These are phyloP conservation scores for Brachionus plicatilis DNA, from an alignment of 1,140 invertebrate genomes.

Conservation along the genomic window DNA sequence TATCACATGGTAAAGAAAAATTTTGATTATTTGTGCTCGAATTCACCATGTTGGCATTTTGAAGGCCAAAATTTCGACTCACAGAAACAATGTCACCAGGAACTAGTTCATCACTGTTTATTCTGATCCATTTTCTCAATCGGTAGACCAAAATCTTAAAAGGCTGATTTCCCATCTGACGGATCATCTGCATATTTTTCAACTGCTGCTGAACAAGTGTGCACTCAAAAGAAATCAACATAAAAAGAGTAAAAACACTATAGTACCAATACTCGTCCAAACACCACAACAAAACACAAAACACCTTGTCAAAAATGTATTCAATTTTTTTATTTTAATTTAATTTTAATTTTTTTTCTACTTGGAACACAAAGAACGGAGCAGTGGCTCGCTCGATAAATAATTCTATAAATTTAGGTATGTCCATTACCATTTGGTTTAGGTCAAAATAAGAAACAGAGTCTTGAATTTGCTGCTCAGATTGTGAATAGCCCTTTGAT, in stretches of 20 bases:
- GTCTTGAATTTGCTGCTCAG: conserved; percentile 68
- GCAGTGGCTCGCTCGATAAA: conserved; percentile 96
- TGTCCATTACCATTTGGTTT: conserved; percentile 79
- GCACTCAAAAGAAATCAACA: conserved; percentile 95
- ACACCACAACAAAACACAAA: conserved; percentile 97
- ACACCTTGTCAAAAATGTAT: conserved; percentile 50
- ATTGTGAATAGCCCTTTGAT: conserved; percentile 74
- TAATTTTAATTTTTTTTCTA: conserved; percentile 52
- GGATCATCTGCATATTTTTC: conserved; percentile 95
- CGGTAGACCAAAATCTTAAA: conserved; percentile 74
- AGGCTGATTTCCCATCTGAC: conserved; percentile 98
- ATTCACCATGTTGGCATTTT: not conserved
- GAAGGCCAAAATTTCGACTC: conserved; percentile 49
- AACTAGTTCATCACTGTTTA: conserved; percentile 78
- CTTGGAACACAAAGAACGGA: conserved; percentile 90
- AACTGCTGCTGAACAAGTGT: conserved; percentile 96
- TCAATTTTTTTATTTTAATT: not conserved
- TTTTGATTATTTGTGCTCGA: not conserved
- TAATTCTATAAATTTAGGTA: conserved; percentile 90
- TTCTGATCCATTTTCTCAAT: conserved; percentile 80
- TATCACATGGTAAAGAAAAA: conserved; percentile 79
- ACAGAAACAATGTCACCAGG: conserved; percentile 96
- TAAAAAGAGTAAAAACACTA: conserved; percentile 90
- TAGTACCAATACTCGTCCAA: conserved; percentile 97
- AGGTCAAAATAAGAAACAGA: conserved; percentile 77